Conservation (phyloP, 2,113 vertebrate species). For the Cygnus atratus region DNA sequence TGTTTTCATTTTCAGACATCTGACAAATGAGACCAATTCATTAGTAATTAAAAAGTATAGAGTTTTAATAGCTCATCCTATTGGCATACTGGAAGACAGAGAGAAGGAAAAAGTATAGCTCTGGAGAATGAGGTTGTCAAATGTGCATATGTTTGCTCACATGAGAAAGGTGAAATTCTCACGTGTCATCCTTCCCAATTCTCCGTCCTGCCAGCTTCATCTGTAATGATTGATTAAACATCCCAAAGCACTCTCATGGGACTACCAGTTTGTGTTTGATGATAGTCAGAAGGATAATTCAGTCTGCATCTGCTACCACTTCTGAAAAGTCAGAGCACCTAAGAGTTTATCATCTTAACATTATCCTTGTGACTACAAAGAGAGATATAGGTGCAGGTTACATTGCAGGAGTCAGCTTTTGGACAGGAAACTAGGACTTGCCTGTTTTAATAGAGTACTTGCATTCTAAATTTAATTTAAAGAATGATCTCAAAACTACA, state of each 20-base stretch:
- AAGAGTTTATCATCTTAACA: not conserved
- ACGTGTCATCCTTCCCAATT: not conserved
- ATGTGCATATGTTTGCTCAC: not conserved
- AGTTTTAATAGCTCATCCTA: slow-evolving; percentile 39
- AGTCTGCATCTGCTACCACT: not conserved
- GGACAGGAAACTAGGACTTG: not conserved
- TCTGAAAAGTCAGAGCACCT: not conserved
- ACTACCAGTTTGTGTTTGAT: not conserved
- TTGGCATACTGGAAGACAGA: not conserved
- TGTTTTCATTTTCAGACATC: slow-evolving; percentile 56
- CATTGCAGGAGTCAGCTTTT: not conserved
- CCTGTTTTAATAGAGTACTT: not conserved
- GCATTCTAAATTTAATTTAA: not conserved
- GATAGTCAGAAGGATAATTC: not conserved
- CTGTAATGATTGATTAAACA: not conserved
- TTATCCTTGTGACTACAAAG: not conserved
- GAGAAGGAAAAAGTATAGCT: not conserved
- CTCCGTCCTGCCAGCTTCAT: not conserved
- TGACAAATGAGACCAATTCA: slow-evolving; percentile 58
- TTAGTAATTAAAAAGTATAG: slow-evolving; percentile 56
- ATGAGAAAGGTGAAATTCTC: slow-evolving; percentile 23
- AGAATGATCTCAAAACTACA: not conserved
- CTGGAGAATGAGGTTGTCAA: not conserved
- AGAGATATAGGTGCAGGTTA: not conserved
- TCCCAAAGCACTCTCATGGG: not conserved